Conservation (phyloP, 1,140 invertebrate species). For the Halictus rubicundus region DNA sequence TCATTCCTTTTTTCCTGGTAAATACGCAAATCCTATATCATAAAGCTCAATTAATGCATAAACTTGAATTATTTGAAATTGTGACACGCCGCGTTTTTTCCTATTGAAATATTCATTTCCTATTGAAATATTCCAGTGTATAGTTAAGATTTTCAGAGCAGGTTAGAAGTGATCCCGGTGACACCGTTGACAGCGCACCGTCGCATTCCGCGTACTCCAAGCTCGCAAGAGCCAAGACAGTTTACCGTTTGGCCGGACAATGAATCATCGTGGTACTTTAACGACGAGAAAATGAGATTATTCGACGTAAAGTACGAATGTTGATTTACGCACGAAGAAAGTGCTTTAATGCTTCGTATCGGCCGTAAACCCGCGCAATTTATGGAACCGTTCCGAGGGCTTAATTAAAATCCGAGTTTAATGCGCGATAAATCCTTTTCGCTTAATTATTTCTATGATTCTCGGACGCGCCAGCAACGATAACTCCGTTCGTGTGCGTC, state of each 20-base stretch:
- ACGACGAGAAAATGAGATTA: background rate
- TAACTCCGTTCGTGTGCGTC: background rate
- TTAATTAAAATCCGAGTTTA: conserved; percentile 6
- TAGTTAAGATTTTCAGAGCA: no score
- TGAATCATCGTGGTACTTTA: no score
- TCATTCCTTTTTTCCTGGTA: no score
- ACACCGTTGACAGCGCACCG: no score
- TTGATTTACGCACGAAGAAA: background rate
- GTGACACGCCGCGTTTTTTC: no score
- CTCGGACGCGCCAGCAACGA: background rate
- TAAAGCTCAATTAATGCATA: no score
- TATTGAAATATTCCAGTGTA: no score
- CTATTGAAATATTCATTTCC: no score
- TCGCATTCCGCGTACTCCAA: no score
- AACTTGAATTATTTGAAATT: no score
- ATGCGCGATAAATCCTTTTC: background rate
- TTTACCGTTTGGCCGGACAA: background rate
- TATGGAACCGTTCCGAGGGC: background rate
- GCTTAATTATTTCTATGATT: background rate
- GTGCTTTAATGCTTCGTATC: background rate
- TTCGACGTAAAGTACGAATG: background rate
- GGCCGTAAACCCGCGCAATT: background rate
- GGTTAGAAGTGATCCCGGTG: no score
- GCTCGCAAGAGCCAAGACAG: background rate
- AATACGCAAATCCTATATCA: no score